Evolutionary conservation across 2,888 invertebrate genomes (phyloP), one percentile per base, ranked within the genome.

Genomic region (Oxycera nigricornis): DNA sequence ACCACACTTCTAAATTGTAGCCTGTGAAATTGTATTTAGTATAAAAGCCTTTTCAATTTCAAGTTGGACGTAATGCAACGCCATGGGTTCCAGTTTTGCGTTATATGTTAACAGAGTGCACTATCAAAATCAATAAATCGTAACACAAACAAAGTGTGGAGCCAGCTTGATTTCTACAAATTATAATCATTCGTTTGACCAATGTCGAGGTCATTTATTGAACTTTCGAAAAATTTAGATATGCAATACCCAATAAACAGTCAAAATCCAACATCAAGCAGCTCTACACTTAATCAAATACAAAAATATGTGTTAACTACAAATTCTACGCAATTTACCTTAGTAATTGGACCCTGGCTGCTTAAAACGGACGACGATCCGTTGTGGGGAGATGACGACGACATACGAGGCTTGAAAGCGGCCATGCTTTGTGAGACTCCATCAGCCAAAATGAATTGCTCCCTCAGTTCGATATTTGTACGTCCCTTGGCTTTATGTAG

Each of bases 361-460:
- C 83, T 83, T 62, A 73, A 73, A 81, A 84, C 83, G 83, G 89
- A 86, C 82, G 85, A 88, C 81, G 84, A 84, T 59, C 77, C 87
- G 81, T 88, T 89, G 83, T 91, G 90, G 82, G 89, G 87, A 86
- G 92, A 93, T 85, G 92, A 91, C 85, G 93, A 92, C 85, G 94
- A 92, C 85, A 94, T 93, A 89, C 96, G 96, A 85, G 97, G 92
- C 88, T 94, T 94, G 91, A 99, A 99, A 83, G 96, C 95, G 83
- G 97, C 94, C 97, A 99, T 98, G 86, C 95, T 95, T 90, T 99
- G 98, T 86, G 96, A 95, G 81, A 97, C 97, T 85, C 98, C 98
- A 86, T 97, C 95, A 82, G 98, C 97, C 89, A 98, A 90, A 87
- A 97, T 96, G 90, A 98, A 98, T 89, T 97, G 96, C 88, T 98